Conservation (phyloP, 2,797 vertebrate genomes). For the Phataginus tricuspis region DNA sequence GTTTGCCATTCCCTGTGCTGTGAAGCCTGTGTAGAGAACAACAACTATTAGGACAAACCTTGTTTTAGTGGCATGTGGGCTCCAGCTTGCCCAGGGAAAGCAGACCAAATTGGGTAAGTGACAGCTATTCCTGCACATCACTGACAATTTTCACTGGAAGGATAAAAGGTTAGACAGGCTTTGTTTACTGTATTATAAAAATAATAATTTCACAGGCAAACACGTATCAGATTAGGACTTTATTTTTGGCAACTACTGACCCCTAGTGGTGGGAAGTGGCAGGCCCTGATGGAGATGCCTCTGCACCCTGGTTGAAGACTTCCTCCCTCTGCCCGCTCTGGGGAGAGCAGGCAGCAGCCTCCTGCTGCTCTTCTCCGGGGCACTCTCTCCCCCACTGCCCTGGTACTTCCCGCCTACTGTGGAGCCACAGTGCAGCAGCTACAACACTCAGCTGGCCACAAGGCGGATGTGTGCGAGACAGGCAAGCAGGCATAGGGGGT, state of each 20-base stretch:
- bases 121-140: neutral
- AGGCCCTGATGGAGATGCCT: neutral
- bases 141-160: neutral
- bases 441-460: no score
- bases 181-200: neutral
- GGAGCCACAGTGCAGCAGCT: no score
- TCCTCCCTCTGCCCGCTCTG: neutral
- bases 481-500: no score
- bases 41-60: neutral
- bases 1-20: neutral
- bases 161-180: neutral
- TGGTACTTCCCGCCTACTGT: no score
- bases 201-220: neutral
- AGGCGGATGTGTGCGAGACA: neutral
- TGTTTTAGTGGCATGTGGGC: neutral
- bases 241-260: neutral
- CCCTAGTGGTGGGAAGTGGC: neutral
- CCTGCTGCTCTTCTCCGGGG: neutral
- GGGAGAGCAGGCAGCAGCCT: neutral
- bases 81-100: neutral
- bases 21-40: neutral
- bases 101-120: no score
- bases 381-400: accelerated
- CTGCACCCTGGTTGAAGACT: neutral
- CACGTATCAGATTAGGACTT: neutral